Conservation (phyloP, 2,888 invertebrate genomes). For the Margaritifera margaritifera region DNA sequence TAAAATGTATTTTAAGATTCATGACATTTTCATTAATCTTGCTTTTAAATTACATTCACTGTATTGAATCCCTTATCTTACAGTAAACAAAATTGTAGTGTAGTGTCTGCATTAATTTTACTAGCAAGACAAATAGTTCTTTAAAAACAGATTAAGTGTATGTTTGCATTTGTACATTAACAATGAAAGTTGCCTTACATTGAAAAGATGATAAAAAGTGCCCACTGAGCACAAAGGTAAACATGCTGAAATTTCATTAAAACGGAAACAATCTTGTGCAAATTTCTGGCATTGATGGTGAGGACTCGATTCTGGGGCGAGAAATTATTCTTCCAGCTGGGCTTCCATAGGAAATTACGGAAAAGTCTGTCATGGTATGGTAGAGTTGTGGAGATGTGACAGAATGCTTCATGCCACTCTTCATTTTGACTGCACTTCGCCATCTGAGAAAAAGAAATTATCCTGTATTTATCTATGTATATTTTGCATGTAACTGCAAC, state of each 20-base stretch:
- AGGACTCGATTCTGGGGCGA: conserved; percentile 15
- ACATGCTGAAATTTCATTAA: conserved; percentile 1
- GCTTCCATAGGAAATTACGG: conserved; percentile 38
- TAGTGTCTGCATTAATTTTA: no score
- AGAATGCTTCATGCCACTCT: conserved; percentile 26
- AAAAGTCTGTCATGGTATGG: conserved; percentile 29
- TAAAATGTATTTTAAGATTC: no score
- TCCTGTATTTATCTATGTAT: background rate
- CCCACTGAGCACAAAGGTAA: background rate
- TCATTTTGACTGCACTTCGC: conserved; percentile 56
- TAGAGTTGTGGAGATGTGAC: conserved; percentile 31
- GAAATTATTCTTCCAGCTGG: conserved; percentile 23
- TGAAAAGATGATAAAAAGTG: no score
- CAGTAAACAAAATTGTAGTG: no score
- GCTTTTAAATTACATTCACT: no score
- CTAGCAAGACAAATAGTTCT: no score
- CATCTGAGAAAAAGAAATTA: conserved; percentile 40
- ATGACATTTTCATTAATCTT: no score
- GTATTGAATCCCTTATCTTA: no score
- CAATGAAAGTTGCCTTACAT: no score
- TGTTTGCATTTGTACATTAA: no score
- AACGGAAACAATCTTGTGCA: conserved; percentile 19
- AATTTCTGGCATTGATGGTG: conserved; percentile 28
- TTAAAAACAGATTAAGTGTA: no score
- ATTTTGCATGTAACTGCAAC: background rate